phyloP scores from a whole-genome alignment of 2,888 invertebrate genomes.

The Brachyptera putata region DNA sequence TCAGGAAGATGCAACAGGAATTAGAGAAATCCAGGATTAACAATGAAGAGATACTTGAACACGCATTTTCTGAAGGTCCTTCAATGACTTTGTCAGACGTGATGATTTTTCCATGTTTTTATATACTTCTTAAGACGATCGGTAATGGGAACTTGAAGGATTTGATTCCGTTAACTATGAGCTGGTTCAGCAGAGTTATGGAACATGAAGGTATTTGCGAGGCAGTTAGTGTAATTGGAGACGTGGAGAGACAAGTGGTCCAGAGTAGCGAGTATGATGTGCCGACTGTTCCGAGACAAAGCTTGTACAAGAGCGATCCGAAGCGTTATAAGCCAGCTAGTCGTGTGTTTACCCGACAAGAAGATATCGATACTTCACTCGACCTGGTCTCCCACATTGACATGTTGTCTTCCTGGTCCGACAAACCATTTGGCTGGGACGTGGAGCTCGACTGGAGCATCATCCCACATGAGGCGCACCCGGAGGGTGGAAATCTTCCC shows the following conservation, averaged over 20 bases:
- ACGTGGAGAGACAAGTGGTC: constrained; percentile 26
- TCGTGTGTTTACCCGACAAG: constrained; percentile 70
- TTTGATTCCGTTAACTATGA: constrained; percentile 56
- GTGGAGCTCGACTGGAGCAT: constrained; percentile 60
- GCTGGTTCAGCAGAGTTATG: constrained; percentile 57
- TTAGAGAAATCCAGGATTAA: constrained; percentile 37
- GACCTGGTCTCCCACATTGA: constrained; percentile 41
- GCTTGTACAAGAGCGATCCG: constrained; percentile 74
- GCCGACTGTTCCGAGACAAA: constrained; percentile 55
- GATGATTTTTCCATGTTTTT: constrained; percentile 68
- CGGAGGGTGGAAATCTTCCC: constrained; percentile 75
- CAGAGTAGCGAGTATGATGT: constrained; percentile 37
- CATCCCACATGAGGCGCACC: constrained; percentile 71
- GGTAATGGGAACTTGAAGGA: constrained; percentile 42
- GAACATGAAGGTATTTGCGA: constrained; percentile 35
- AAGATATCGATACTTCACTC: constrained; percentile 64
- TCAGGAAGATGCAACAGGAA: constrained; percentile 67
- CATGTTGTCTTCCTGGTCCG: constrained; percentile 10
- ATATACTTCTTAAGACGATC: constrained; percentile 54
- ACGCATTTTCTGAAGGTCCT: constrained; percentile 79
- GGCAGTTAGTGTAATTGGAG: constrained; percentile 30
- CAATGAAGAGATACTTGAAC: constrained; percentile 48
- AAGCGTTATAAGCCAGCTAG: constrained; percentile 69
- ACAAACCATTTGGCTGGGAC: constrained; percentile 45
- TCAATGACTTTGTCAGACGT: constrained; percentile 79